Evolutionary conservation across 2,797 vertebrate species (phyloP).

Genomic region (Pantherophis vulpinus): DNA sequence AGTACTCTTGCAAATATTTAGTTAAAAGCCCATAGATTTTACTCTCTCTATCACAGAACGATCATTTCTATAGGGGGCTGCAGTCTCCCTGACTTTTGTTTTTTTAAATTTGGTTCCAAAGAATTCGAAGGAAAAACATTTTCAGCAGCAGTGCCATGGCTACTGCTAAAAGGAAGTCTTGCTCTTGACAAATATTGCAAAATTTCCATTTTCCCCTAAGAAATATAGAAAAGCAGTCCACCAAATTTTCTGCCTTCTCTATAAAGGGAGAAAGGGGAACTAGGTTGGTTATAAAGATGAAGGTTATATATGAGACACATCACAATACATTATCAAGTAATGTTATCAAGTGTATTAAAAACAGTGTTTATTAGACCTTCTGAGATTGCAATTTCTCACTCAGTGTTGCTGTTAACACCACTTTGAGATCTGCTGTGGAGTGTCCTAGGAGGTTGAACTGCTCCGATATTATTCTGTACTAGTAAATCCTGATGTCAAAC

Average conservation of each 20-base stretch:
- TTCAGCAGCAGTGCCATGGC: neutral
- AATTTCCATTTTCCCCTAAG: neutral
- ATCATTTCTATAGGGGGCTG: neutral
- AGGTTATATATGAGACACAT: neutral
- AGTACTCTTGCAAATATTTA: neutral
- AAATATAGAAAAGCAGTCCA: neutral
- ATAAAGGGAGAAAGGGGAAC: neutral
- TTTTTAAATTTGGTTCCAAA: neutral
- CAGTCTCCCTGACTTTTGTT: neutral
- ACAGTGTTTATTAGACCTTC: neutral
- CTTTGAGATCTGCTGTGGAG: neutral
- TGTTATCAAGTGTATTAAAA: neutral
- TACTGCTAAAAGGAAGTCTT: neutral
- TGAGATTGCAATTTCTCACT: neutral
- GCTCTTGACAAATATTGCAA: neutral
- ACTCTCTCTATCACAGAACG: neutral
- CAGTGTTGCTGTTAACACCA: neutral
- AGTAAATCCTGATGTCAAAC: neutral
- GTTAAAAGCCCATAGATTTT: neutral
- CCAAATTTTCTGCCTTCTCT: neutral
- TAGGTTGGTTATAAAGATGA: neutral
- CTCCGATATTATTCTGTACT: neutral
- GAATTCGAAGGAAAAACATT: neutral
- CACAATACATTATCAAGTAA: neutral
- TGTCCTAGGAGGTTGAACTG: neutral